Evolutionary conservation across 2,113 vertebrate species (phyloP), one percentile per base, ranked within the genome.

Genomic region (Apus apus): DNA sequence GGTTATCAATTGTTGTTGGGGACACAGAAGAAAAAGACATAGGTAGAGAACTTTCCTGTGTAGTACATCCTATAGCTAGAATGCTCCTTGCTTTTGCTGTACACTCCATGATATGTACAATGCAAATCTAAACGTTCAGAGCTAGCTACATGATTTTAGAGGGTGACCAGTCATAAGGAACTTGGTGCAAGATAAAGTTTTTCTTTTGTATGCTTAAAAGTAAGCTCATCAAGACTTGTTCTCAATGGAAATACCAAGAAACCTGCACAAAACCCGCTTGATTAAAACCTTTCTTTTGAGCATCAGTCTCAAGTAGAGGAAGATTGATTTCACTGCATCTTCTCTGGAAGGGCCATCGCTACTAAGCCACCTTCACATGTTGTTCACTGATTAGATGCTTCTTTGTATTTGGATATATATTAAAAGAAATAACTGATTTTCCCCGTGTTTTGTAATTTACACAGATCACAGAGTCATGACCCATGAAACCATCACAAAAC

Each of bases 191-290:
- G 54, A 40, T 11, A 15, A 62, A 43, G 2, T 84, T 89, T 86
- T 73, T 20, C 26, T 80, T 76, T 80, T 56, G 43, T 61, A 15
- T 1, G 1, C 23, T 72, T 82, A 27, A 50, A 81, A 87, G 23
- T 22, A 22, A 68, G 15, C 27, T 75, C 18, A 79, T 85, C 48
- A 66, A 46, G 66, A 8, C 15, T 70, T 75, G 5, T 34, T 81
- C 9, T 64, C 23, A 48, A 7, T 29, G 3, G 51, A 43, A 75
- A n/a, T 77, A 36, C 30, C 45, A 66, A 45, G 43, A 94, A 67
- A 3, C 13, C 20, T 67, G 6, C 20, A 26, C 38, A 74, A n/a
- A 54, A 54, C 14, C 3, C 22, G 15, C 22, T 13, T 0, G 0
- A 45, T 70, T 81, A 48, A 94, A 87, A 77, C 11, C 29, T 73